These are phyloP conservation scores for Sebastes hubbsi DNA, from an alignment of 2,797 vertebrate species.

Conservation along the genomic window DNA sequence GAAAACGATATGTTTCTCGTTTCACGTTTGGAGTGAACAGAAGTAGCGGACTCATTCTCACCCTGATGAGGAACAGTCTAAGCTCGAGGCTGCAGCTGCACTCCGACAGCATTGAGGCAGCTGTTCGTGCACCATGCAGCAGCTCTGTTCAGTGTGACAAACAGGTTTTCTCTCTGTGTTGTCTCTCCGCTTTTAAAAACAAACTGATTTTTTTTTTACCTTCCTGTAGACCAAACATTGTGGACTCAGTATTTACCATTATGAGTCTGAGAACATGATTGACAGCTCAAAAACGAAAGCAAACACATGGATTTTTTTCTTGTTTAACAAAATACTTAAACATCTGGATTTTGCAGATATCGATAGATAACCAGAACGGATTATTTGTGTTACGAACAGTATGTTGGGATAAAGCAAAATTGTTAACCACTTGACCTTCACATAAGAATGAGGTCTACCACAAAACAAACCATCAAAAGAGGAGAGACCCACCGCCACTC, in stretches of 20 bases:
- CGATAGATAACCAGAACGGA: neutral
- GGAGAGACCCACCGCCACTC: constrained; percentile 73
- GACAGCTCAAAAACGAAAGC: constrained; percentile 15
- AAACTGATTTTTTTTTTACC: constrained; percentile 41
- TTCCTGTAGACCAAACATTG: constrained; percentile 31
- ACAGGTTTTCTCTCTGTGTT: constrained; percentile 40
- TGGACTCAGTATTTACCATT: constrained; percentile 21
- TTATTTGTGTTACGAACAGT: neutral
- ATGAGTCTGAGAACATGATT: constrained; percentile 10
- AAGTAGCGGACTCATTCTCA: constrained; percentile 36
- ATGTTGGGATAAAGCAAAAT: neutral
- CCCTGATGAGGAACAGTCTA: constrained; percentile 45
- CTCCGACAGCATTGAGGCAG: constrained; percentile 53
- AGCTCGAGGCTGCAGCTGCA: constrained; percentile 61
- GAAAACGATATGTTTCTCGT: constrained; percentile 31
- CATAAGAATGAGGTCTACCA: constrained; percentile 78
- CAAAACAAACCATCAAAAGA: constrained; percentile 81
- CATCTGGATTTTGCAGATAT: constrained; percentile 14
- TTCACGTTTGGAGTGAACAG: constrained; percentile 32
- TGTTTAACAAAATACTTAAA: constrained; percentile 9
- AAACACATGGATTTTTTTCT: constrained; percentile 11
- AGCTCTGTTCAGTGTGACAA: constrained; percentile 45
- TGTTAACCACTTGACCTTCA: constrained; percentile 75
- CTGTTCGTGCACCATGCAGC: constrained; percentile 45
- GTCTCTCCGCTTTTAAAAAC: constrained; percentile 47